A percentile compares a stretch with the other conserved stretches of the same genome.
phyloP scores from a whole-genome alignment of 2,113 vertebrate species.

The Recurvirostra avosetta region DNA sequence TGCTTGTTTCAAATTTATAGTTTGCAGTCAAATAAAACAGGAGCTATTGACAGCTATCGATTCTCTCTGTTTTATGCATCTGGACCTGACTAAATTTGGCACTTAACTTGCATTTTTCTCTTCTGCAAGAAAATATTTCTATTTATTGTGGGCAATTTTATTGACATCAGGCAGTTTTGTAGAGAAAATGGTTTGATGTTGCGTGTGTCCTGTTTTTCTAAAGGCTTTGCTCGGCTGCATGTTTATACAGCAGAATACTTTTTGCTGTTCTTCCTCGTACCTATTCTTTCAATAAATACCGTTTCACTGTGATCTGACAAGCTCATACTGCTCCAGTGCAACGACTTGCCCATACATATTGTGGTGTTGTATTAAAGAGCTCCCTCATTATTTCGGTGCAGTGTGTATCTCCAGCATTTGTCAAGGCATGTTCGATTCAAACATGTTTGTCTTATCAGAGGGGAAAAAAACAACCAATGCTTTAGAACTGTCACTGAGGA shows the following conservation, averaged over 20 bases:
- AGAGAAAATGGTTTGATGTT: neutral
- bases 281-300: slow-evolving; percentile 1
- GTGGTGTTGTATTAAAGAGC: slow-evolving; percentile 37
- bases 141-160: neutral
- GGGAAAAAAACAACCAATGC: neutral
- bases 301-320: slow-evolving; percentile 11
- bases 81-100: neutral
- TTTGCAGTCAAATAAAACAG: neutral
- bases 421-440: slow-evolving; percentile 67
- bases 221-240: neutral
- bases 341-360: slow-evolving; percentile 63
- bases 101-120: neutral
- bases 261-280: slow-evolving; percentile 31
- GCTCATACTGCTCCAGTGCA: slow-evolving; percentile 45
- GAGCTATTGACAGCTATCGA: neutral
- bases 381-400: slow-evolving; percentile 13
- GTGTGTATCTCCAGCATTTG: slow-evolving; percentile 58
- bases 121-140: neutral
- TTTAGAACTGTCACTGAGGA: slow-evolving; percentile 44
- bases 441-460: slow-evolving; percentile 14
- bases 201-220: neutral
- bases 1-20: neutral
- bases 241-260: slow-evolving; percentile 36
- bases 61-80: neutral
- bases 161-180: neutral